Base-by-base conservation (phyloP, 2,888 invertebrate species). In the Punctoribates punctum region DNA sequence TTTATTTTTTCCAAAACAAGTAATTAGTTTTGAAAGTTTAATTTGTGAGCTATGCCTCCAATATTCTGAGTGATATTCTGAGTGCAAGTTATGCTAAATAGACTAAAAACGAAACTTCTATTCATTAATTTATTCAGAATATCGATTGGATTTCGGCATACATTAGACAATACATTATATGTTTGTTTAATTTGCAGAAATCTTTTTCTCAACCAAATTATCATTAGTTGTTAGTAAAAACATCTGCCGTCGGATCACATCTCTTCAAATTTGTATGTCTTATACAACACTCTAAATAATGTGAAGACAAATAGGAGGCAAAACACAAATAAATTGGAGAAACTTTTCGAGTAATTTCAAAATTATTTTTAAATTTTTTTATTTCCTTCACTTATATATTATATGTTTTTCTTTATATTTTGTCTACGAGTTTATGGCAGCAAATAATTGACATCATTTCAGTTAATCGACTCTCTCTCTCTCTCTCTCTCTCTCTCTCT, bases 11-110 rank as follows among this genome's bases (percentile, higher is more conserved):
- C 4, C 11, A 20, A 60, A 20, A 60, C 20, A 60, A 60, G 25
- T 60, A 60, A 60, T 60, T 60, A 60, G 60, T 60, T 60, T 60
- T 20, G 25, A 60, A 60, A 34, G 60, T 60, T 60, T 60, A 60
- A 60, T 60, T 60, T 60, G 60, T 20, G 13, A 11, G 25, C 20
- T 20, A 20, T 60, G 34, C 34, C 34, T 34, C 34, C 8, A 34
- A 34, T 34, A 34, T 34, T 34, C 34, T 20, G 51, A 51, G 51
- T 4, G 51, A 34, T 34, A 34, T 34, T 34, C 34, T 20, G 51
- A 51, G 51, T 4, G 51, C 4, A 20, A 51, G 51, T 6, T 15
- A 51, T 15, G 20, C 4, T 51, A 20, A 51, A 34, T 8, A 3
- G 34, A 34, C 34, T 34, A 34, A 34, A 34, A 34, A 25, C 11